Evolutionary conservation across 2,797 vertebrate genomes (phyloP).

Genomic region (Enteromius unitaeniatus): DNA sequence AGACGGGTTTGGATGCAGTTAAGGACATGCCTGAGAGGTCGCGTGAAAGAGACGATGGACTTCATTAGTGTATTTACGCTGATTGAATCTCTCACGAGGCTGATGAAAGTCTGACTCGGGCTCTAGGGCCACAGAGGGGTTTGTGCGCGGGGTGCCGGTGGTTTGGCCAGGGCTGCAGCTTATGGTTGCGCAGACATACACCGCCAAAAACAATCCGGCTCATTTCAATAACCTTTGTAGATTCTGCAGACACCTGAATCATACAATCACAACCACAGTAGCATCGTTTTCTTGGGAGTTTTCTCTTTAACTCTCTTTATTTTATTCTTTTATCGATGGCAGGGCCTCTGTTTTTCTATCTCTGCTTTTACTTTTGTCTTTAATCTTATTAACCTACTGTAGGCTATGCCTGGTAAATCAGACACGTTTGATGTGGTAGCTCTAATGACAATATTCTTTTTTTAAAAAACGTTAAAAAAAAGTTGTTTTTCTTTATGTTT

Average conservation of each 20-base stretch:
- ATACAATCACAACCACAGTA: neutral
- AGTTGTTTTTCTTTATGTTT: neutral
- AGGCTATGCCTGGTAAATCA: neutral
- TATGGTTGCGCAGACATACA: slow-evolving; percentile 67
- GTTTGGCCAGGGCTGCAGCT: slow-evolving; percentile 66
- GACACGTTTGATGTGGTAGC: neutral
- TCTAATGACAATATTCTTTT: neutral
- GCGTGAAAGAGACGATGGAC: neutral
- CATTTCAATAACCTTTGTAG: slow-evolving; percentile 66
- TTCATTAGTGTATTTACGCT: slow-evolving; percentile 38
- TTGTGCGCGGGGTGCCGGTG: slow-evolving; percentile 63
- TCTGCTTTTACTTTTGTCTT: neutral
- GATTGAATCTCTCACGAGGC: slow-evolving; percentile 48
- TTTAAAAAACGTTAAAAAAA: neutral
- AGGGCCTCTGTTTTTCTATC: neutral
- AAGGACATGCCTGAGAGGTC: slow-evolving; percentile 34
- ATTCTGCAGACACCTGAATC: slow-evolving; percentile 50
- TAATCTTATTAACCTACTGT: neutral
- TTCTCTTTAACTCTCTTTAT: neutral
- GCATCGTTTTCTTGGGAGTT: neutral
- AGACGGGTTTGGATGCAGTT: slow-evolving; percentile 35
- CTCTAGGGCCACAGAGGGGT: slow-evolving; percentile 52
- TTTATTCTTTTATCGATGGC: neutral
- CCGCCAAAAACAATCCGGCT: slow-evolving; percentile 67
- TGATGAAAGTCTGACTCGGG: slow-evolving; percentile 41